Conservation (phyloP, 2,113 vertebrate species). For the Mastomys coucha region DNA sequence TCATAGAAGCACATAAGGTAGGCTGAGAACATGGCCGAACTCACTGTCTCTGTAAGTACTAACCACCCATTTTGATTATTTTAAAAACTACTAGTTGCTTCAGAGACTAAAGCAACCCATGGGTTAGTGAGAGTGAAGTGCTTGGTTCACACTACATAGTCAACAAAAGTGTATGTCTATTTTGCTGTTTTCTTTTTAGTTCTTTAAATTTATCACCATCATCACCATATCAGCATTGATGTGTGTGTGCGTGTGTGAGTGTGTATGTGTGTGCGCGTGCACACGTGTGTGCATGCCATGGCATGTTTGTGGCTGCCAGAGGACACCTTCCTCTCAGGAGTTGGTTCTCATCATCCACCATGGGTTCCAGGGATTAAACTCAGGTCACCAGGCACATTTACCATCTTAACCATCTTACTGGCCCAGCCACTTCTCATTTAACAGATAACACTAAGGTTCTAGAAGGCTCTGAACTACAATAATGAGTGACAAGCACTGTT, state of each 20-base stretch:
- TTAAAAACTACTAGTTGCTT: conserved; percentile 9
- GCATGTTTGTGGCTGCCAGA: background rate
- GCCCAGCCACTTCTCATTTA: background rate
- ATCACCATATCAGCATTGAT: background rate
- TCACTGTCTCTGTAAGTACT: background rate
- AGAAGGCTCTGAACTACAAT: background rate
- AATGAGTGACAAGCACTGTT: background rate
- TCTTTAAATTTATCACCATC: background rate
- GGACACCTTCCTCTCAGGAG: background rate
- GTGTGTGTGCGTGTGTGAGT: background rate
- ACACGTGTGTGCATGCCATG: background rate
- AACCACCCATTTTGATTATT: background rate
- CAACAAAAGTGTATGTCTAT: background rate
- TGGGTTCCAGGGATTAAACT: background rate
- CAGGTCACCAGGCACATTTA: background rate
- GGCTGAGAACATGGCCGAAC: background rate
- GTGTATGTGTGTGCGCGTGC: background rate
- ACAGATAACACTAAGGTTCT: background rate
- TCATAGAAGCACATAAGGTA: background rate
- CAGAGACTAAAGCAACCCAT: background rate
- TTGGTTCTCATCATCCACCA: background rate
- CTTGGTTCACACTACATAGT: background rate
- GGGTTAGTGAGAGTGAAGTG: background rate
- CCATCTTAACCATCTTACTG: background rate
- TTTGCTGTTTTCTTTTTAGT: background rate